Evolutionary conservation across 1,140 invertebrate genomes (phyloP), one percentile per base, ranked within the genome.

Genomic region (Trichonephila clavipes): DNA sequence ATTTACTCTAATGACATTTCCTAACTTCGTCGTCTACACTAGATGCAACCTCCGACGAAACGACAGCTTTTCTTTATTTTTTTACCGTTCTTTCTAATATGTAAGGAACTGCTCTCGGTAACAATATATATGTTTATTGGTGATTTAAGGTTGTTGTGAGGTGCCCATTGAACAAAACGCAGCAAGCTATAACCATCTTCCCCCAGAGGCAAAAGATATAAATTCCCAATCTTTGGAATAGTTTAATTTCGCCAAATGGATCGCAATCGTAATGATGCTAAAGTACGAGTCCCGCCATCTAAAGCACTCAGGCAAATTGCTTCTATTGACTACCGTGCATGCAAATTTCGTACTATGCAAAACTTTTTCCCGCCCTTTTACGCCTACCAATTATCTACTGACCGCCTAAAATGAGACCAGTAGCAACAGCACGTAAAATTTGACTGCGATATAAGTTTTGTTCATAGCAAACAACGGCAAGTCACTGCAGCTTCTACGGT

Each of bases 231-330:
- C 82, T 92, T 92, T 66, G 90, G 90, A 92, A 92, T 92, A 92
- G 90, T 92, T 92, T 92, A 92, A 92, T 92, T 92, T 92, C 90
- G 82, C 82, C 86, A 92, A 92, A 92, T 92, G 90, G 90, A 85
- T 92, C 62, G 90, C 90, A 92, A 92, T 92, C 82, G 90, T 85
- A 92, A 92, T 92, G 90, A 92, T 59, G 77, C 82, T 90, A 69
- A 90, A 90, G 88, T 90, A 90, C n/a, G 72, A 82, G 66, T 64
- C 16, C 64, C 66, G 58, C 40, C 77, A 82, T 90, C 72, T 34
- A 72, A 92, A 85, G 59, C 90, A 92, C 90, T 92, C 62, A 51
- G 90, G 28, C 81, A 92, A 92, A 92, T 92, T 92, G 90, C 90
- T 92, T 83, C 90, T 62, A 92, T 66, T 81, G 90, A 92, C 90